A percentile compares a stretch with the other conserved stretches of the same genome.
phyloP scores from a whole-genome alignment of 2,113 vertebrate genomes.

The Falco punctatus region DNA sequence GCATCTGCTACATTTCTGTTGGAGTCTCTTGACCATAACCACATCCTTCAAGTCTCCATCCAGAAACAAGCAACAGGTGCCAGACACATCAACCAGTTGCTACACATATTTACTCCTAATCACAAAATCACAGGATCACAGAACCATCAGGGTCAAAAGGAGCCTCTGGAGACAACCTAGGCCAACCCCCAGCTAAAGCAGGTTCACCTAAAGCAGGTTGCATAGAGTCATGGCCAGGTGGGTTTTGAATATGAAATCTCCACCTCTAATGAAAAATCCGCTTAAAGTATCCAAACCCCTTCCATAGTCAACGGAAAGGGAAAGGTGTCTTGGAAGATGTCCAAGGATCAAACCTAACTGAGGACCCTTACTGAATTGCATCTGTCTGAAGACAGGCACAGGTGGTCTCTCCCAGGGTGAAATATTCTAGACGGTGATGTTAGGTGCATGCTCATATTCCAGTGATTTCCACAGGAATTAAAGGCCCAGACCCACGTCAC shows the following conservation, averaged over 20 bases:
- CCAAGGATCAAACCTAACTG: not conserved
- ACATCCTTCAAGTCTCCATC: not conserved
- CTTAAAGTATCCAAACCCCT: not conserved
- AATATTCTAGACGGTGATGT: not conserved
- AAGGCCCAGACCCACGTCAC: not conserved
- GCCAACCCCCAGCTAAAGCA: too few relatives aligned
- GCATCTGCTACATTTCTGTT: not conserved
- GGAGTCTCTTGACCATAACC: not conserved
- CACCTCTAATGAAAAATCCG: not conserved
- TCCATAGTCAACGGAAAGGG: not conserved
- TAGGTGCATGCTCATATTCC: not conserved
- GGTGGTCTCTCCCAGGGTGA: not conserved
- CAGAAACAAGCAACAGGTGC: not conserved
- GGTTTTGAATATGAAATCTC: too few relatives aligned
- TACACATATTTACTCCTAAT: not conserved
- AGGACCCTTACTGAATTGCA: not conserved
- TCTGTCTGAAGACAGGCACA: not conserved
- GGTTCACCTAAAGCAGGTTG: too few relatives aligned
- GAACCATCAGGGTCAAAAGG: too few relatives aligned
- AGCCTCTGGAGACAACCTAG: too few relatives aligned
- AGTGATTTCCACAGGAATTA: not conserved
- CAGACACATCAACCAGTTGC: not conserved
- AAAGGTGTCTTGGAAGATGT: not conserved
- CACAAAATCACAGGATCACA: too few relatives aligned
- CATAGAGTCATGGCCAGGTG: too few relatives aligned